Conservation (phyloP, 2,888 invertebrate genomes). For the Branchipolynoe longqiensis region DNA sequence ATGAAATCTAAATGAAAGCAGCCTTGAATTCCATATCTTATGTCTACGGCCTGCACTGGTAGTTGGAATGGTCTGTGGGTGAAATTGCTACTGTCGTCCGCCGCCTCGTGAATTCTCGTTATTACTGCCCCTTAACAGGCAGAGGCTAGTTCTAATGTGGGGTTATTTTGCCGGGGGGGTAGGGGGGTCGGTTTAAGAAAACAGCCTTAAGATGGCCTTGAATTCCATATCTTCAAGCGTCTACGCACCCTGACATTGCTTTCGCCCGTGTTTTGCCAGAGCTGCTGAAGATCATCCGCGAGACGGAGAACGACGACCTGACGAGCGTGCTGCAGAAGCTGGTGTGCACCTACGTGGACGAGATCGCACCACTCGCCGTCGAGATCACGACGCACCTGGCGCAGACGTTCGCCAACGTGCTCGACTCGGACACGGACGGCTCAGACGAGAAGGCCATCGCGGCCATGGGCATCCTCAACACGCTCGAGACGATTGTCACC, state of each 20-base stretch:
- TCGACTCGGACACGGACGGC: conserved; percentile 83
- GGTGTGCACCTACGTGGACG: conserved; percentile 93
- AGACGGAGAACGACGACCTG: conserved; percentile 98
- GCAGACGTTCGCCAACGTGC: conserved; percentile 80
- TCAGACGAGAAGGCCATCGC: conserved; percentile 98
- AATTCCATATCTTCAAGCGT: no score
- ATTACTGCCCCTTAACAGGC: no score
- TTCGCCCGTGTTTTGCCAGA: conserved; percentile 85
- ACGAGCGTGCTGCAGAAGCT: conserved; percentile 94
- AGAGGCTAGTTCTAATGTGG: background rate
- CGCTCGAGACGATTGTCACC: conserved; percentile 95
- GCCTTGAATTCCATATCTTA: no score
- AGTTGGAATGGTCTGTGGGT: no score
- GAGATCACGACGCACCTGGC: conserved; percentile 95
- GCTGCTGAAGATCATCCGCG: conserved; percentile 93
- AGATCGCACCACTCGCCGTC: conserved; percentile 94
- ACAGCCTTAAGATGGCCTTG: no score
- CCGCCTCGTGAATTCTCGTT: no score
- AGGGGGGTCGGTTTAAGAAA: no score
- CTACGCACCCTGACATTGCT: no score
- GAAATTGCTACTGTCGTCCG: no score
- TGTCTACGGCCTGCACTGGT: no score
- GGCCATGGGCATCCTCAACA: conserved; percentile 97
- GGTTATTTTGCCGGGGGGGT: background rate
- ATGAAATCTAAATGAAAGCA: no score